A percentile compares a stretch with the other conserved stretches of the same genome.
Evolutionary conservation across 2,113 vertebrate species (phyloP).

Genomic region (Amphiprion ocellaris): DNA sequence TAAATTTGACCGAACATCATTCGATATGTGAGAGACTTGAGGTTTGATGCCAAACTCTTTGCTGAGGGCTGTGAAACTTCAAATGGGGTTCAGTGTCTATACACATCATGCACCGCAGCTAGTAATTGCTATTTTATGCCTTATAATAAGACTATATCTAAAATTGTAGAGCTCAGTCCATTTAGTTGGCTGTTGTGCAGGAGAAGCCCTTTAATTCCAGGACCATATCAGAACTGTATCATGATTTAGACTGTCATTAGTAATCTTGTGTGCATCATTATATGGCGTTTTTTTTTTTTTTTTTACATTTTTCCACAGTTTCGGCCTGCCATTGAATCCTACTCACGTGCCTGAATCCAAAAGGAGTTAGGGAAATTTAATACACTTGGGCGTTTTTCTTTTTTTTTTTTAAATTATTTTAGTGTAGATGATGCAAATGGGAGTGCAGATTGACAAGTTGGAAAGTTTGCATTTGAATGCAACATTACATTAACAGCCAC

Average conservation of each 20-base stretch:
- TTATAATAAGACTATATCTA: background rate
- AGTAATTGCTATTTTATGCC: background rate
- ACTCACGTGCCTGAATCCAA: background rate
- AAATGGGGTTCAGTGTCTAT: background rate
- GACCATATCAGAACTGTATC: too few species aligned
- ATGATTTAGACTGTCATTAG: too few species aligned
- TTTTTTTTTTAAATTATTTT: background rate
- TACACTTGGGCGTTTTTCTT: too few species aligned
- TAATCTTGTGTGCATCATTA: too few species aligned
- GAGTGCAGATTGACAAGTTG: background rate
- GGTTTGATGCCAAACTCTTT: too few species aligned
- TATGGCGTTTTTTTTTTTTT: too few species aligned
- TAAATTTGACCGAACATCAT: too few species aligned
- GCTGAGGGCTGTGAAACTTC: background rate
- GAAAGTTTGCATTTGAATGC: constrained; percentile 3
- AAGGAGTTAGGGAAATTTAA: background rate
- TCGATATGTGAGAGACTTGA: too few species aligned
- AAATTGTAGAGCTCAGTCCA: background rate
- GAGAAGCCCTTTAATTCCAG: background rate
- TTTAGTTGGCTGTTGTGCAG: background rate
- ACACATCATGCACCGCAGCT: background rate
- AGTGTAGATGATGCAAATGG: background rate
- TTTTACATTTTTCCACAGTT: background rate
- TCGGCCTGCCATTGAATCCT: background rate
- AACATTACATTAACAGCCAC: background rate